Evolutionary conservation across 2,113 vertebrate genomes (phyloP).

Genomic region (Antidorcas marsupialis): DNA sequence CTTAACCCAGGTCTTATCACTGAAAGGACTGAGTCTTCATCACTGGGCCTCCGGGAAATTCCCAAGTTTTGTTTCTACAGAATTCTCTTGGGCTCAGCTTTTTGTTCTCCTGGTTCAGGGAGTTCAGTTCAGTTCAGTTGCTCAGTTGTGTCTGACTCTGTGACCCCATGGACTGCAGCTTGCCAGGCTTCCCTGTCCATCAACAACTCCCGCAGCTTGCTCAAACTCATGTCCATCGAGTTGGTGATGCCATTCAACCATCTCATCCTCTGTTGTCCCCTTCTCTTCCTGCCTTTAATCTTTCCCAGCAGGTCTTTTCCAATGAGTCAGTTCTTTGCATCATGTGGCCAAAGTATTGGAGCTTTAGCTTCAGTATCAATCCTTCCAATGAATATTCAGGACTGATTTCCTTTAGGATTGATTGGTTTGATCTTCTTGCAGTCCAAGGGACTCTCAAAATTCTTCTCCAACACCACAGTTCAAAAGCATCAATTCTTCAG

Average conservation of each 20-base stretch:
- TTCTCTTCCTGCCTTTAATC: background rate
- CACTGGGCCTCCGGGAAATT: background rate
- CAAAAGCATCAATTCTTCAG: background rate
- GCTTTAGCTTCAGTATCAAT: background rate
- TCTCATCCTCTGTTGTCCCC: background rate
- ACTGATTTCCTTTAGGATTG: background rate
- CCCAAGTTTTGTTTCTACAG: background rate
- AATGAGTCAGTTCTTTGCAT: background rate
- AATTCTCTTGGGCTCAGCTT: background rate
- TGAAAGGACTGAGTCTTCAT: background rate
- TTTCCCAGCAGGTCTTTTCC: background rate
- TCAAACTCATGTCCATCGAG: background rate
- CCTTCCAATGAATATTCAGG: background rate
- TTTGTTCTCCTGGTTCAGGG: background rate
- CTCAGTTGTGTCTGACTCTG: background rate
- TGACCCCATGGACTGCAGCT: background rate
- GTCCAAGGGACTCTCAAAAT: background rate
- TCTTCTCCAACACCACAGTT: background rate
- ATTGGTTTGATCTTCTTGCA: background rate
- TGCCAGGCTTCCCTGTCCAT: background rate
- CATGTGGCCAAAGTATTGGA: background rate
- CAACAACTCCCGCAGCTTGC: background rate
- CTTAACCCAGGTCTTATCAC: background rate
- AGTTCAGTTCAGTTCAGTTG: background rate
- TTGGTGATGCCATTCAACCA: background rate